Base-by-base conservation (phyloP, 35 echinoderm and acorn worm genomes). In the Stichopus chloronotus region DNA sequence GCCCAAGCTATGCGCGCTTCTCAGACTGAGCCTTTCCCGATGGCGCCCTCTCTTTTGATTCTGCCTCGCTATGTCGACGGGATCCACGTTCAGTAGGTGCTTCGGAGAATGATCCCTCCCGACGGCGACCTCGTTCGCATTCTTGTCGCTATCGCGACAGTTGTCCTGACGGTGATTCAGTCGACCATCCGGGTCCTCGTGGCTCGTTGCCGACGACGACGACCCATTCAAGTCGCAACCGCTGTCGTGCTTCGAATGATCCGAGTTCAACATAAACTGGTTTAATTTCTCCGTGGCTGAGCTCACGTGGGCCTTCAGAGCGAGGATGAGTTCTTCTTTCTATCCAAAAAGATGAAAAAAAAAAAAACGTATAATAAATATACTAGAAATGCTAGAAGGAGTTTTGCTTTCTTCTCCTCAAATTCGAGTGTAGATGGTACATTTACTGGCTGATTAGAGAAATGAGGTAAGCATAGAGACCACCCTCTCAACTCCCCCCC, bases 161-260 rank as follows among this genome's bases (percentile, higher is more conserved):
- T 69, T 53, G 9, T 12, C 24, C 16, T 89, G 59, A 22, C 68
- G 16, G 13, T 91, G 52, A 11, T 57, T 78, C 5, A 55, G 53
- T 19, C 54, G 63, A 4, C 24, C 53, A 9, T 94, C 93, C 1
- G 5, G 25, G 61, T 96, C 97, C 5, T 96, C 97, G 2, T 93
- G 91, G 53, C 92, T 93, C 5, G 93, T 96, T 19, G 97, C 92
- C 14, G 97, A 94, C n/a, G 97, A 95, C 23, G 97, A 99, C 19
- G 95, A 96, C 71, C 90, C 94, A 82, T 96, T 95, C 23, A 96
- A 82, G 87, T 99, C 97, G 80, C 97, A 99, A 23, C 97, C 97
- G 57, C 97, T 99, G 92, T 99, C 97, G 86, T 99, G 95, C 58
- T 93, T 88, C 4, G 69, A 57, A 4, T 72, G 56, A 24, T 96